A percentile compares a stretch with the other conserved stretches of the same genome.
These are phyloP conservation scores for Pseudomyrmex sp. DNA, from an alignment of 1,140 invertebrate genomes.

Conservation along the genomic window DNA sequence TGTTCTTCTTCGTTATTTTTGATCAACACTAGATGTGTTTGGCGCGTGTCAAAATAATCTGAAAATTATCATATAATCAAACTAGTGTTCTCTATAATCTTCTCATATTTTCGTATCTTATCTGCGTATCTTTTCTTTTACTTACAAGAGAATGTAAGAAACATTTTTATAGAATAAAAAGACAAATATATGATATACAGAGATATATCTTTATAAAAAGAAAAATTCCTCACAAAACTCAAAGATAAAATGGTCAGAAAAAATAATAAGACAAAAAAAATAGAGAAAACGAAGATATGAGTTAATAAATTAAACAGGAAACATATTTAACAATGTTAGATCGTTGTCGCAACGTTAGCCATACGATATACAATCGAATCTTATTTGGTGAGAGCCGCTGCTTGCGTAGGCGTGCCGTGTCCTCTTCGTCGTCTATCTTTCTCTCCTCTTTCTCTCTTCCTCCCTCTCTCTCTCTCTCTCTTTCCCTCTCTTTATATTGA, in stretches of 20 bases:
- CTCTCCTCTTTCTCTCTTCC: constrained; percentile 27
- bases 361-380: constrained; percentile 66
- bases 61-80: too few species aligned
- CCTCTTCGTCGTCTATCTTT: constrained; percentile 7
- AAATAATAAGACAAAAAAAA: not conserved
- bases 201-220: too few species aligned
- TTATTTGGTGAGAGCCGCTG: constrained; percentile 67
- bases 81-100: too few species aligned
- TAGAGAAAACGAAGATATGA: constrained; percentile 19
- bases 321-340: constrained; percentile 59
- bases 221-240: too few species aligned
- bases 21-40: too few species aligned
- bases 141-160: too few species aligned
- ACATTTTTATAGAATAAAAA: too few species aligned
- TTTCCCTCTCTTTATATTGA: constrained; percentile 56
- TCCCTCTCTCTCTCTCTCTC: constrained; percentile 31
- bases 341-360: constrained; percentile 42
- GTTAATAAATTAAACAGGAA: constrained; percentile 45
- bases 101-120: too few species aligned
- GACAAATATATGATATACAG: too few species aligned
- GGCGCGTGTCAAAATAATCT: too few species aligned
- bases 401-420: constrained; percentile 54
- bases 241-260: not conserved
- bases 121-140: too few species aligned
- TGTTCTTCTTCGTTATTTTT: too few species aligned